Base-by-base conservation (phyloP, 2,113 vertebrate species). In the Puffinus mauretanicus region DNA sequence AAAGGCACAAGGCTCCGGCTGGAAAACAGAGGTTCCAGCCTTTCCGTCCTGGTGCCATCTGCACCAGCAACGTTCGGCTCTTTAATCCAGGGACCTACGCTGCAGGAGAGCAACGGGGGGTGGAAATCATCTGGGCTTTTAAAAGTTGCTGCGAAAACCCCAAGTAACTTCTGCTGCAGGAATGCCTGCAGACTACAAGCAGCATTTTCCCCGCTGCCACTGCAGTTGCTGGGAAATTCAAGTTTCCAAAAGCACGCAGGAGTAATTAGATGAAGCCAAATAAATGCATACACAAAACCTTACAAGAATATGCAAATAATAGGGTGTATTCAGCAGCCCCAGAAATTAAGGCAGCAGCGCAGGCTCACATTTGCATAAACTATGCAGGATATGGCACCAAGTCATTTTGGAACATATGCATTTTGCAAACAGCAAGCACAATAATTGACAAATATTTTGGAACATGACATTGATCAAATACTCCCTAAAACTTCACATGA, bases 201-300 rank as follows among this genome's bases (percentile, higher is more conserved):
- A 76, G 88, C n/a, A 3, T 66, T 66, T 24, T 16, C 27, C 72
- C 65, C 32, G 4, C 44, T 79, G 80, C 84, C 86, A 40, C 60
- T 64, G 89, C 91, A 81, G 90, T 72, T 71, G 51, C 84, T 52
- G 86, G 75, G 80, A 90, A 97, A 94, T 85, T 78, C 86, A 79
- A 85, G 80, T 97, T 97, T 97, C 89, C 76, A 90, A 94, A 95
- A 92, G 82, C 81, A 88, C 4, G 34, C 71, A 82, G 55, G 38
- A 84, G 72, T 87, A 95, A 96, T 96, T 82, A 94, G 93, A 90
- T 57, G 87, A 90, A 96, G 70, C 78, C 86, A 92, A 95, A 94
- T 85, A 72, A 95, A 96, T 21, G 90, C 54, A 88, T 83, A 83
- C 73, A 88, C 57, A 87, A 93, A 95, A 94, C 36, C 76, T 86